Evolutionary conservation across 2,113 vertebrate genomes (phyloP).

Genomic region (Platanista minor): DNA sequence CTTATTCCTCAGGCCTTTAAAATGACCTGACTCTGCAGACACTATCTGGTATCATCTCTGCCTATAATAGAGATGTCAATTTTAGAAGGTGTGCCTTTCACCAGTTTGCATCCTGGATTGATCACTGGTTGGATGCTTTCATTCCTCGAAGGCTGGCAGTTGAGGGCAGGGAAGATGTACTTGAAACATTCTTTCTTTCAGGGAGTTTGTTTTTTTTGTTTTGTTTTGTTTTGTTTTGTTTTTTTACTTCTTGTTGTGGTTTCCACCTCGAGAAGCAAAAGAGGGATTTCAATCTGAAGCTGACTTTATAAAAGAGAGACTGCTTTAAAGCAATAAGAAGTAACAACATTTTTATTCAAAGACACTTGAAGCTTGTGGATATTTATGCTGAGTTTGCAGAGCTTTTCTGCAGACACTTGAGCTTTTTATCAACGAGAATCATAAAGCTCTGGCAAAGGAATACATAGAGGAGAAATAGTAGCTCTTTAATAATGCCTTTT

Average conservation of each 20-base stretch:
- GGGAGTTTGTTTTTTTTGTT: not conserved
- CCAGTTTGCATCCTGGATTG: not conserved
- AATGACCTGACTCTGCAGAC: slow-evolving; percentile 55
- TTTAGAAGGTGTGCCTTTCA: not conserved
- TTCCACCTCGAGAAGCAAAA: not conserved
- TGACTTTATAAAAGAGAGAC: not conserved
- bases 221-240: too few relatives aligned
- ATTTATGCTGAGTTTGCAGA: not conserved
- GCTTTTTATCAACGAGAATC: slow-evolving; percentile 35
- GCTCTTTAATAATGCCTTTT: not conserved
- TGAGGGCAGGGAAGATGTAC: not conserved
- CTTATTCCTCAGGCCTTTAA: not conserved
- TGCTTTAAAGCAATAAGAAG: not conserved
- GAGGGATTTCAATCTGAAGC: not conserved
- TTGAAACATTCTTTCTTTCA: not conserved
- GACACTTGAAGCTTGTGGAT: not conserved
- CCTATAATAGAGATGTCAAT: slow-evolving; percentile 43
- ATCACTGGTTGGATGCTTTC: slow-evolving; percentile 23
- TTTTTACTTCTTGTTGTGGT: not conserved
- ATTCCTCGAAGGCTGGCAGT: not conserved
- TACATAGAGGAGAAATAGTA: not conserved
- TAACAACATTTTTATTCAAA: slow-evolving; percentile 4
- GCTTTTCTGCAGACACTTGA: not conserved
- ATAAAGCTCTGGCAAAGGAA: not conserved
- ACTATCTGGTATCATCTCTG: not conserved